phyloP scores from a whole-genome alignment of 2,888 invertebrate species.

The Latrodectus hesperus region DNA sequence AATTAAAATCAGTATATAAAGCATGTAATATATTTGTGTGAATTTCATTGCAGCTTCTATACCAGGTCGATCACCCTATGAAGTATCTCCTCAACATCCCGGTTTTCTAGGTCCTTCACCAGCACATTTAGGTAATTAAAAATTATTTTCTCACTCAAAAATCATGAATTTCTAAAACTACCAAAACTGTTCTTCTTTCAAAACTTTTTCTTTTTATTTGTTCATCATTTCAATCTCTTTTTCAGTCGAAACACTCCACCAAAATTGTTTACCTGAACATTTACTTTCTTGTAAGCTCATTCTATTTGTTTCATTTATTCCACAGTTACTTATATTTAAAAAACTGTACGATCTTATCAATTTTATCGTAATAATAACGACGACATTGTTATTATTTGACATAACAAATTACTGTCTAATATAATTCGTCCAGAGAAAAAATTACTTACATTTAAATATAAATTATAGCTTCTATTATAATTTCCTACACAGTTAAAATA shows the following conservation, averaged over 20 bases:
- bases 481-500: too few species aligned
- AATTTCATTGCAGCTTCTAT: constrained; percentile 52
- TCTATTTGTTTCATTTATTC: neutral
- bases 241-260: neutral
- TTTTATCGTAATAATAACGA: too few species aligned
- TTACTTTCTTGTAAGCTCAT: constrained; percentile 3
- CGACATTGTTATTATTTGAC: too few species aligned
- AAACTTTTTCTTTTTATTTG: neutral
- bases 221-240: constrained; percentile 2
- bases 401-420: too few species aligned
- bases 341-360: too few species aligned
- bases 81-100: constrained; percentile 70
- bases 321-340: too few species aligned
- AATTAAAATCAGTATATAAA: too few species aligned
- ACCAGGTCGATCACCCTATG: constrained; percentile 71
- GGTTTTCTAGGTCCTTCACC: constrained; percentile 70
- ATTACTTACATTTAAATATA: too few species aligned
- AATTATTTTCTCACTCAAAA: neutral
- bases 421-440: too few species aligned
- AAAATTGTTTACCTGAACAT: constrained; percentile 5
- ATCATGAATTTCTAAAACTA: neutral
- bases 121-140: constrained; percentile 70
- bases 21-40: neutral
- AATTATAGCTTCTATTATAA: too few species aligned
- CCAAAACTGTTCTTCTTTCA: neutral